Evolutionary conservation across 2,888 invertebrate species (phyloP), one percentile per base, ranked within the genome.

Genomic region (Epistrophella euchroma): DNA sequence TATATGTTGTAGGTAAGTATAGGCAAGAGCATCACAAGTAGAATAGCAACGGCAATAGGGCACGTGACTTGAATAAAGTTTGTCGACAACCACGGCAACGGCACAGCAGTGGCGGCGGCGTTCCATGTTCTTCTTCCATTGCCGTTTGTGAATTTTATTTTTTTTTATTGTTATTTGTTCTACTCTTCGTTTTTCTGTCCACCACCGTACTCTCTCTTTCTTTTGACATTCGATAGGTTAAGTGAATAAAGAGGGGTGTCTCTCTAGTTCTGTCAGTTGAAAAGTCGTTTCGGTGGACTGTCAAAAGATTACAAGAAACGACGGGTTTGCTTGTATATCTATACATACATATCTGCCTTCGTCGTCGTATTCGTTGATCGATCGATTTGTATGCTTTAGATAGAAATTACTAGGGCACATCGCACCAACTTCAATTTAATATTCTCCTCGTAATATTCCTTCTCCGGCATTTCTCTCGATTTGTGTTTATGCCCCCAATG

Each of bases 61-160:
- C 86, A 82, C 86, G 86, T 86, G 86, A 86, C 86, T 86, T 76
- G 86, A 82, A 86, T 82, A 82, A 56, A 45, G 79, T 79, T 58
- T 47, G 56, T 55, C 64, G 64, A 72, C 73, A 15, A 68, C 76
- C 64, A 81, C 71, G 70, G 71, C 32, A 28, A 52, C 82, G 22
- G 50, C 47, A 43, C 55, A 17, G 58, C 70, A 13, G 37, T 64
- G 25, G 58, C 70, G 45, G 28, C 45, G 28, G 35, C 52, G 50
- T 37, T 52, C 68, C 50, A 45, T 25, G 56, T 76, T 81, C 66
- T 66, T 66, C 66, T 47, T 66, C 66, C 66, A 66, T 50, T 43
- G 72, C 56, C 66, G 60, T 77, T 76, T 77, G 60, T 76, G 76
- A 77, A 56, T 82, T 73, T 45, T 25, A 32, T 55, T 60, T 35